These are phyloP conservation scores for Salminus brasiliensis DNA, from an alignment of 2,113 vertebrate genomes.

Conservation along the genomic window DNA sequence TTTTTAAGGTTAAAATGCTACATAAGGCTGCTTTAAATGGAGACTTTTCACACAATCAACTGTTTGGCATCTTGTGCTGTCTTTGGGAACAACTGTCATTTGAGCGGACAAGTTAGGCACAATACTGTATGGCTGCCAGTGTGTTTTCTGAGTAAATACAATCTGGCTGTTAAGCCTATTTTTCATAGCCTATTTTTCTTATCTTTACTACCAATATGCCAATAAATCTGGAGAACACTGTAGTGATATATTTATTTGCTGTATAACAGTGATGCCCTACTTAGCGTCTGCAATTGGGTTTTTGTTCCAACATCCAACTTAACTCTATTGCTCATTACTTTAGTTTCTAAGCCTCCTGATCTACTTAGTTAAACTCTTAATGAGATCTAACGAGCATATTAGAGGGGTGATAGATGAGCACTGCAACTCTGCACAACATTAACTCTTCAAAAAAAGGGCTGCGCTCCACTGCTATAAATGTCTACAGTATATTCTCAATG, in stretches of 20 bases:
- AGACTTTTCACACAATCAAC: no score
- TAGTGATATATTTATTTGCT: background rate
- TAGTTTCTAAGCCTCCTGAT: background rate
- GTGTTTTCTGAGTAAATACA: background rate
- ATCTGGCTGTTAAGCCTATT: background rate
- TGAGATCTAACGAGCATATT: background rate
- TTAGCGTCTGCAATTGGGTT: background rate
- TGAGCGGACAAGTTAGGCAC: no score
- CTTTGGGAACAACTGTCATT: no score
- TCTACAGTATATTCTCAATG: no score
- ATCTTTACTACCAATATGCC: background rate
- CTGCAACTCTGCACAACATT: background rate
- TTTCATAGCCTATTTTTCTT: background rate
- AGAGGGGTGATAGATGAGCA: background rate
- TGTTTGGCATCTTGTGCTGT: no score
- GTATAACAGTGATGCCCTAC: background rate
- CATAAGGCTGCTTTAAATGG: no score
- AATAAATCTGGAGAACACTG: background rate
- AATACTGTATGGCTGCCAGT: no score
- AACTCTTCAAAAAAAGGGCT: background rate
- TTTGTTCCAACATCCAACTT: background rate
- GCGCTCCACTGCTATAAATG: background rate
- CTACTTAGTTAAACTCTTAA: background rate
- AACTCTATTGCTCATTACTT: background rate
- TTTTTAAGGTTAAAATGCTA: no score